Evolutionary conservation across 2,797 vertebrate species (phyloP).

Genomic region (Heliangelus exortis): DNA sequence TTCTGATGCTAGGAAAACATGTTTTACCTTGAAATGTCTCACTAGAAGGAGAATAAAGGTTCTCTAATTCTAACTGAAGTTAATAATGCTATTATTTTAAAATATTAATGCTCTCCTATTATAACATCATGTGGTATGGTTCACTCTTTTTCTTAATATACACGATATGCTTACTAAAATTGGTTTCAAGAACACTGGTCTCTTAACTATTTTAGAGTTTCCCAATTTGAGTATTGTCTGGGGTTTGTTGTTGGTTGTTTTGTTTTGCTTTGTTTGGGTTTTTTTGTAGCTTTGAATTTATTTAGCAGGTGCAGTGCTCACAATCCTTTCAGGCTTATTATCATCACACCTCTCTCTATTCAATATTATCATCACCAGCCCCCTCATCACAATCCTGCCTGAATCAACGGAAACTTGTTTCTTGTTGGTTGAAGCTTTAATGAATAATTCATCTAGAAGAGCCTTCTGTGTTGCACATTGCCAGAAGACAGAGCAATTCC

Average conservation of each 20-base stretch:
- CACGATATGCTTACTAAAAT: not conserved
- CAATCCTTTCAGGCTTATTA: slow-evolving; percentile 53
- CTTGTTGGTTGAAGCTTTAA: slow-evolving; percentile 66
- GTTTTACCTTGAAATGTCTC: not conserved
- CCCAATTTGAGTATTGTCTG: not conserved
- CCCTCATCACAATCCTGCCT: slow-evolving; percentile 16
- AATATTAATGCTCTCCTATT: not conserved
- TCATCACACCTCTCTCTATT: slow-evolving; percentile 43
- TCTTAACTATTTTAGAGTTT: slow-evolving; percentile 27
- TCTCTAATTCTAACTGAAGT: not conserved
- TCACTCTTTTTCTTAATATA: not conserved
- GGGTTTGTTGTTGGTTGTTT: too few relatives aligned
- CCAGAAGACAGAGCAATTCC: slow-evolving; percentile 70
- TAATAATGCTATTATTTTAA: not conserved
- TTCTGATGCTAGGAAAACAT: not conserved
- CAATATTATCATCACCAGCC: slow-evolving; percentile 50
- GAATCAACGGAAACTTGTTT: slow-evolving; percentile 65
- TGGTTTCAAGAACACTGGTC: not conserved
- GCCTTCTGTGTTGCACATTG: slow-evolving; percentile 65
- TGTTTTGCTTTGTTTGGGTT: too few relatives aligned
- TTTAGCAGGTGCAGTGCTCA: slow-evolving; percentile 41
- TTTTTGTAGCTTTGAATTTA: slow-evolving; percentile 43
- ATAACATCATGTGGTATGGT: not conserved
- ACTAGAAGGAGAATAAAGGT: not conserved
- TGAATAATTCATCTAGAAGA: slow-evolving; percentile 79